Percentiles rank a stretch among this genome's conserved stretches.
phyloP scores from a whole-genome alignment of 2,797 vertebrate species.

The Clarias pachynema region DNA sequence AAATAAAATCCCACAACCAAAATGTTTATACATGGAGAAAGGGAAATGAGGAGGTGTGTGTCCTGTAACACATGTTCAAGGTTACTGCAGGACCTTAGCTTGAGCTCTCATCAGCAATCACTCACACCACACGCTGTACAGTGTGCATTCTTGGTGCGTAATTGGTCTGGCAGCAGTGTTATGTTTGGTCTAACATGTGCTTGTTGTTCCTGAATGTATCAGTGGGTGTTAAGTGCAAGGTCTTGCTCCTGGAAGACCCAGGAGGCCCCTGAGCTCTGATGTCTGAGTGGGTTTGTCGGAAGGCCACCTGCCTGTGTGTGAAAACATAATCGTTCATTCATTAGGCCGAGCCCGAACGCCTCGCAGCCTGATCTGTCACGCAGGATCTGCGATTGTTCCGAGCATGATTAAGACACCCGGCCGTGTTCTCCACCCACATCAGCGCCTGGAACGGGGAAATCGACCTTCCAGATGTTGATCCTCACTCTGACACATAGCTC shows the following conservation, averaged over 20 bases:
- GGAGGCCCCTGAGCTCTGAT: constrained; percentile 42
- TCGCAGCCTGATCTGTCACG: constrained; percentile 36
- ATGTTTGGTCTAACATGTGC: constrained; percentile 58
- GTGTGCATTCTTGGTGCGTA: constrained; percentile 52
- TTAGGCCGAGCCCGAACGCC: constrained; percentile 56
- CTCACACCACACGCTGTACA: constrained; percentile 11
- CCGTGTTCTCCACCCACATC: neutral
- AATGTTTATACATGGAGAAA: neutral
- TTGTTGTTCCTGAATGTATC: constrained; percentile 53
- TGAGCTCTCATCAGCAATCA: constrained; percentile 29
- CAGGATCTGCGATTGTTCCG: constrained; percentile 14
- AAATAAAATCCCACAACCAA: neutral
- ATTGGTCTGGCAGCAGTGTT: constrained; percentile 52
- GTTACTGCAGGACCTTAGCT: constrained; percentile 30
- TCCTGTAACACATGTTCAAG: constrained; percentile 27
- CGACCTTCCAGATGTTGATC: constrained; percentile 36
- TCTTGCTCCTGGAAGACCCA: constrained; percentile 43
- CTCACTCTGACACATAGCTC: constrained; percentile 2
- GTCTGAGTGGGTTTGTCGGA: constrained; percentile 54
- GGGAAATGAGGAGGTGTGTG: constrained; percentile 9
- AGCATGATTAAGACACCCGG: constrained; percentile 37
- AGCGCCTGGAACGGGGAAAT: constrained; percentile 7
- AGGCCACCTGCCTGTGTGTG: constrained; percentile 68
- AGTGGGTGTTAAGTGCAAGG: constrained; percentile 54
- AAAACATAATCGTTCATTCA: constrained; percentile 75